These are phyloP conservation scores for Bombus consobrinus DNA, from an alignment of 1,140 invertebrate species.

Conservation along the genomic window DNA sequence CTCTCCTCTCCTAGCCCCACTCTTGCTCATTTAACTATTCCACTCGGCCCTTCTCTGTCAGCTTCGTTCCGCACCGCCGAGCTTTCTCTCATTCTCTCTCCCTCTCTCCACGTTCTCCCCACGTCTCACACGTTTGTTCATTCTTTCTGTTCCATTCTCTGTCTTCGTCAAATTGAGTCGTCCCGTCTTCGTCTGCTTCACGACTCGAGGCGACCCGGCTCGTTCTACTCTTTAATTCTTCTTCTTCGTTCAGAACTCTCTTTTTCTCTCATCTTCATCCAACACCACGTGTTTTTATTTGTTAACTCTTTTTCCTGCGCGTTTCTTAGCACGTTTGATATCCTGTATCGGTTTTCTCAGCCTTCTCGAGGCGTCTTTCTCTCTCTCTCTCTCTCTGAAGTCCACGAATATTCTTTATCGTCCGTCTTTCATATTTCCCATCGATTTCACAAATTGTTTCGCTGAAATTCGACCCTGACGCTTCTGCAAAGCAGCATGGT, in stretches of 20 bases:
- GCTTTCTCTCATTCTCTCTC: not conserved
- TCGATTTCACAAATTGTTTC: no score
- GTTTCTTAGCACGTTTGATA: slow-evolving; percentile 18
- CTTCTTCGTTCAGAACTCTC: not conserved
- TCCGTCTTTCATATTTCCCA: no score
- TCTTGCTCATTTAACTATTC: slow-evolving; percentile 31
- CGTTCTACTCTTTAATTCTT: slow-evolving; percentile 25
- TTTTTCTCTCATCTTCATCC: not conserved
- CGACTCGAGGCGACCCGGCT: not conserved
- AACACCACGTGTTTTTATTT: slow-evolving; percentile 1
- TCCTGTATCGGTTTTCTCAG: no score
- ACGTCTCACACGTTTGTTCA: not conserved
- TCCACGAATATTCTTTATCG: not conserved
- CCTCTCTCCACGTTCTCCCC: not conserved
- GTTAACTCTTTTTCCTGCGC: slow-evolving; percentile 6
- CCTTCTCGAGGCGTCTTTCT: not conserved
- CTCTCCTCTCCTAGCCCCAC: not conserved
- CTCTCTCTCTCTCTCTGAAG: not conserved
- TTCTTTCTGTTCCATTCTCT: slow-evolving; percentile 3
- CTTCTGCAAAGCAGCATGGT: no score
- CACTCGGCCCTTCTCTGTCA: not conserved
- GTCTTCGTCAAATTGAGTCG: not conserved
- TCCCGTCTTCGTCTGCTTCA: not conserved
- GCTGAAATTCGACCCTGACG: no score
- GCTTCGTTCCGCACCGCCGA: not conserved